Conservation (phyloP, 1,140 invertebrate species). For the Megathymus violae region DNA sequence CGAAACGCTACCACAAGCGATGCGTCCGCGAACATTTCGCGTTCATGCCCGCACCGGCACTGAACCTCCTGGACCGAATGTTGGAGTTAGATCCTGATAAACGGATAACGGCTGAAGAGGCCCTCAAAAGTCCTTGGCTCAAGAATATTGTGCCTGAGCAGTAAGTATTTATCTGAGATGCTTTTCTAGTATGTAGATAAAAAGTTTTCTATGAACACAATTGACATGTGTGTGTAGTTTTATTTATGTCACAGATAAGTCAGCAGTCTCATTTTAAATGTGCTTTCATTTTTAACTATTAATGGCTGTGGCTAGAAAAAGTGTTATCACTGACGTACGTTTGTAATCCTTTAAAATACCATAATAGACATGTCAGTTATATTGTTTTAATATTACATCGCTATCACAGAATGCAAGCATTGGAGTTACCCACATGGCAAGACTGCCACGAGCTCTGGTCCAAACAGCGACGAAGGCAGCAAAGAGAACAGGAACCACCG, state of each 20-base stretch:
- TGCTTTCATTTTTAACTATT: no score
- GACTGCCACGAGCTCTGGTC: conserved; percentile 99
- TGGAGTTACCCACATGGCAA: conserved; percentile 96
- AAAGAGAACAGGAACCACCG: conserved; percentile 90
- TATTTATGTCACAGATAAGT: no score
- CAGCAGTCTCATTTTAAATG: no score
- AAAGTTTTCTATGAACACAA: conserved; percentile 5
- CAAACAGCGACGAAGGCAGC: conserved; percentile 93
- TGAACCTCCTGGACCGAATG: conserved; percentile 98
- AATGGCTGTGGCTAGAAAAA: no score
- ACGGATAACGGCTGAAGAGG: conserved; percentile 97
- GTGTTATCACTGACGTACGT: no score
- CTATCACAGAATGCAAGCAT: conserved; percentile 89
- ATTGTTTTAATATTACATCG: no score
- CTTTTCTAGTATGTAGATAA: no score
- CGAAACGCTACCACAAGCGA: conserved; percentile 95
- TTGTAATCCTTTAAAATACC: no score
- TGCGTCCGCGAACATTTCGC: conserved; percentile 96
- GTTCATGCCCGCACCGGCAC: conserved; percentile 93
- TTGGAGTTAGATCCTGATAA: conserved; percentile 97
- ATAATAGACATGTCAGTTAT: no score
- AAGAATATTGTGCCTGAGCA: conserved; percentile 94
- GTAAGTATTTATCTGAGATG: no score
- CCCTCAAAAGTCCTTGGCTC: conserved; percentile 97
- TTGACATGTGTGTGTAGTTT: no score